Conservation (phyloP, 2,888 invertebrate species). For the Fabriciana adippe region DNA sequence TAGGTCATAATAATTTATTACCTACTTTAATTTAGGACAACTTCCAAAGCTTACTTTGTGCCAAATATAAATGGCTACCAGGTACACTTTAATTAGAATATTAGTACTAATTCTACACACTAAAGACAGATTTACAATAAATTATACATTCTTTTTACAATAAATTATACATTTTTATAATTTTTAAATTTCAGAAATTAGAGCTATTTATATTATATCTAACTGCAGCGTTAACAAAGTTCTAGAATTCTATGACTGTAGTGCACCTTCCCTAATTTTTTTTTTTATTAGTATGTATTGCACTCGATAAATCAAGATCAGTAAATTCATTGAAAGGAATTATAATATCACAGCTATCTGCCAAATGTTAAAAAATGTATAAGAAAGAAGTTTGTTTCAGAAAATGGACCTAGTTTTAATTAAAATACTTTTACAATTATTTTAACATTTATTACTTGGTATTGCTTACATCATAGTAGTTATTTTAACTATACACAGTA, state of each 20-base stretch:
- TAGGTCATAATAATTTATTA: constrained; percentile 18
- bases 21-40: constrained; percentile 42
- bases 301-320: constrained; percentile 7
- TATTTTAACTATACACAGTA: constrained; percentile 36
- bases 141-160: constrained; percentile 13
- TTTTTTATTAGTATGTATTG: not conserved
- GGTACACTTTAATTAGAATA: constrained; percentile 56
- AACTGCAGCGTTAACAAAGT: not conserved
- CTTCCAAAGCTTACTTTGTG: constrained; percentile 51
- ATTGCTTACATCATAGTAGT: constrained; percentile 33
- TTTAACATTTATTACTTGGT: constrained; percentile 38
- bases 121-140: constrained; percentile 16
- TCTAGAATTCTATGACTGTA: not conserved
- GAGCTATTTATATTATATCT: constrained; percentile 6
- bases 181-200: not conserved
- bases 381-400: constrained; percentile 4
- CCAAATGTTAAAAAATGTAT: constrained; percentile 7
- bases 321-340: constrained; percentile 6
- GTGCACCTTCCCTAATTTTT: constrained; percentile 1
- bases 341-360: constrained; percentile 42
- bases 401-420: constrained; percentile 27
- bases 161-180: constrained; percentile 2
- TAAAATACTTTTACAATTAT: constrained; percentile 30
- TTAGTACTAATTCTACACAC: constrained; percentile 44
- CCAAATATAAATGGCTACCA: constrained; percentile 54